Conservation (phyloP, 2,888 invertebrate species). For the Esperia sulphurella region DNA sequence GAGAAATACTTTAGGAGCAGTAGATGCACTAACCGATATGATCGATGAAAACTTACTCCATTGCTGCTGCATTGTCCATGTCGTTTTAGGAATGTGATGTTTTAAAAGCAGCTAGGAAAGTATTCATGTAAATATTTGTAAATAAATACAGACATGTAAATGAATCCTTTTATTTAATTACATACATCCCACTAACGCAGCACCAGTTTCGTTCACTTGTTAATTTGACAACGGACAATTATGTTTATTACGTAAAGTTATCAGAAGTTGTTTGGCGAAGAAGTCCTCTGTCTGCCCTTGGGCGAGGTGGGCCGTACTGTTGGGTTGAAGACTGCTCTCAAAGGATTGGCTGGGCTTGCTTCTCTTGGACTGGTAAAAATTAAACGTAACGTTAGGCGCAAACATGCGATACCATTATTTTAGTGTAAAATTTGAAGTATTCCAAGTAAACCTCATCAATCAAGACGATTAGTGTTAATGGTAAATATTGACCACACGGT, state of each 20-base stretch:
- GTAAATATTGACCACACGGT: too few relatives aligned
- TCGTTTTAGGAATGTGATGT: too few relatives aligned
- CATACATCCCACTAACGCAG: too few relatives aligned
- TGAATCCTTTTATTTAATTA: not conserved
- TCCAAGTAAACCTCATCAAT: too few relatives aligned
- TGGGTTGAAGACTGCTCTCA: constrained; percentile 21
- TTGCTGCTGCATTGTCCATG: too few relatives aligned
- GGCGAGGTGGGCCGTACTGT: constrained; percentile 43
- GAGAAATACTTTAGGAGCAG: too few relatives aligned
- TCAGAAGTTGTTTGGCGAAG: not conserved
- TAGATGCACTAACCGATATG: too few relatives aligned
- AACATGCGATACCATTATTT: too few relatives aligned
- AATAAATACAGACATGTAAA: not conserved
- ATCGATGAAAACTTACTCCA: too few relatives aligned
- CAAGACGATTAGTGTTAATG: too few relatives aligned
- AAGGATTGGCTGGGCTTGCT: not conserved
- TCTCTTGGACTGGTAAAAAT: not conserved
- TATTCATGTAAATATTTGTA: not conserved
- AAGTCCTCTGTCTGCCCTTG: constrained; percentile 27
- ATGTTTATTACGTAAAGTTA: not conserved
- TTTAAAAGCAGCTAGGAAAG: too few relatives aligned
- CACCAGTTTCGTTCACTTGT: not conserved
- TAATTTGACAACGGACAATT: not conserved
- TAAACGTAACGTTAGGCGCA: not conserved
- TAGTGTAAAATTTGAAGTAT: too few relatives aligned